These are phyloP conservation scores for Onychorhynchus coronatus DNA, from an alignment of 2,113 vertebrate species.

Conservation along the genomic window DNA sequence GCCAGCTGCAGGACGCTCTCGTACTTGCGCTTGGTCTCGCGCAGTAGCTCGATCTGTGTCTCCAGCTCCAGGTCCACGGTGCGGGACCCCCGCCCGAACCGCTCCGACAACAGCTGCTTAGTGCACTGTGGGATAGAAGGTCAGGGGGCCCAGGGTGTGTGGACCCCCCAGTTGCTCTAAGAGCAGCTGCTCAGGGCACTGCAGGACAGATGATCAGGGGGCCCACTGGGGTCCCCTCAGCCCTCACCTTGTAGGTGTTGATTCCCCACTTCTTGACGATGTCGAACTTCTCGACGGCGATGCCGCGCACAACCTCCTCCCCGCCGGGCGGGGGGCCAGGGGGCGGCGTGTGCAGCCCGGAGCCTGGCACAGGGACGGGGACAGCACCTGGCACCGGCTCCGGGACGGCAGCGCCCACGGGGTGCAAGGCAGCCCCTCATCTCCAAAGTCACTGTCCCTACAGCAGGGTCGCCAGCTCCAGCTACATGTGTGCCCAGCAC, in stretches of 20 bases:
- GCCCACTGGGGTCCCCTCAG: accelerated
- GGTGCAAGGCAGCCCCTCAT: background rate
- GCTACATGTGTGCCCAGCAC: background rate
- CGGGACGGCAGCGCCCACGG: background rate
- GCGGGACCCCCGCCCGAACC: conserved; percentile 91
- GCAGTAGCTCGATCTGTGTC: conserved; percentile 92
- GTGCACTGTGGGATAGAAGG: conserved; percentile 78
- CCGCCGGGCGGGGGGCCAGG: conserved; percentile 65
- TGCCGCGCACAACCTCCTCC: conserved; percentile 84
- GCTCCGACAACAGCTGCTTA: conserved; percentile 92
- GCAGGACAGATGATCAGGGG: accelerated
- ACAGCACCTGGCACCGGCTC: background rate
- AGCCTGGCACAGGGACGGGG: conserved; percentile 68
- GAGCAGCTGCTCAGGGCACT: conserved; percentile 92
- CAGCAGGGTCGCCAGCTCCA: background rate
- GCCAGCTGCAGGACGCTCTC: conserved; percentile 89
- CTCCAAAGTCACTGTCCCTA: background rate
- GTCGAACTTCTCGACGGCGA: conserved; percentile 95
- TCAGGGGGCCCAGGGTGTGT: background rate
- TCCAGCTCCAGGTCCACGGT: conserved; percentile 96
- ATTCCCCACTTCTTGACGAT: conserved; percentile 93
- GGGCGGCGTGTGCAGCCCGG: conserved; percentile 84
- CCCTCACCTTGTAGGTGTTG: conserved; percentile 93
- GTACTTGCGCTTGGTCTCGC: conserved; percentile 96
- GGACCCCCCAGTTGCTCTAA: conserved; percentile 85